Conservation (phyloP, 2,888 invertebrate species). For the Glaucopsyche alexis region DNA sequence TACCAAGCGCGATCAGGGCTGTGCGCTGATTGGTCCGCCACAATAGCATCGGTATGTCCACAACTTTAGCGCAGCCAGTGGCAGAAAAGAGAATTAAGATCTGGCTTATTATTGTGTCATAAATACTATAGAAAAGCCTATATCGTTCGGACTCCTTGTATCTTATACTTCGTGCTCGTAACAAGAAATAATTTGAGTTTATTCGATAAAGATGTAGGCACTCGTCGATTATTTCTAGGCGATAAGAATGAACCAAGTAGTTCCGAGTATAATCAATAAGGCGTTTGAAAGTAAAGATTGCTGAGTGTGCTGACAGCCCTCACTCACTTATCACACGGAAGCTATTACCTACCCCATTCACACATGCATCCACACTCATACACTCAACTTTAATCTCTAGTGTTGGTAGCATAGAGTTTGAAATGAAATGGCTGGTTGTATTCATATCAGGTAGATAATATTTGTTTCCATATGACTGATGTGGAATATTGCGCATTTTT, state of each 20-base stretch:
- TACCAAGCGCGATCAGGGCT: too few species aligned
- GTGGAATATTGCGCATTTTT: slow-evolving; percentile 18
- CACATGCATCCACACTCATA: slow-evolving; percentile 34
- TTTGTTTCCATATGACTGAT: background rate
- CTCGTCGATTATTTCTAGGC: background rate
- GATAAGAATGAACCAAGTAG: slow-evolving; percentile 1
- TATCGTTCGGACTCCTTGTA: too few species aligned
- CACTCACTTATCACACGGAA: slow-evolving; percentile 50
- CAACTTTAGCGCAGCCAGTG: too few species aligned
- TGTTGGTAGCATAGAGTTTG: background rate
- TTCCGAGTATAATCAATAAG: slow-evolving; percentile 34
- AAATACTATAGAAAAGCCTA: too few species aligned
- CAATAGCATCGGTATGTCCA: too few species aligned
- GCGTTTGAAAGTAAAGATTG: slow-evolving; percentile 38
- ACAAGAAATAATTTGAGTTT: too few species aligned
- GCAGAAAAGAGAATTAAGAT: too few species aligned
- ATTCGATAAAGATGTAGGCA: too few species aligned
- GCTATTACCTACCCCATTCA: slow-evolving; percentile 46
- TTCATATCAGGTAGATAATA: slow-evolving; percentile 7
- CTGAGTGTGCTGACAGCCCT: slow-evolving; percentile 45
- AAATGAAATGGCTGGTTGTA: background rate
- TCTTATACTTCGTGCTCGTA: too few species aligned
- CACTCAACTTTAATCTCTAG: slow-evolving; percentile 30
- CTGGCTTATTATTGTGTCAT: too few species aligned
- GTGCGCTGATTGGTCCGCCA: too few species aligned